These are phyloP conservation scores for Stigmatopora argus DNA, from an alignment of 2,113 vertebrate genomes.

Conservation along the genomic window DNA sequence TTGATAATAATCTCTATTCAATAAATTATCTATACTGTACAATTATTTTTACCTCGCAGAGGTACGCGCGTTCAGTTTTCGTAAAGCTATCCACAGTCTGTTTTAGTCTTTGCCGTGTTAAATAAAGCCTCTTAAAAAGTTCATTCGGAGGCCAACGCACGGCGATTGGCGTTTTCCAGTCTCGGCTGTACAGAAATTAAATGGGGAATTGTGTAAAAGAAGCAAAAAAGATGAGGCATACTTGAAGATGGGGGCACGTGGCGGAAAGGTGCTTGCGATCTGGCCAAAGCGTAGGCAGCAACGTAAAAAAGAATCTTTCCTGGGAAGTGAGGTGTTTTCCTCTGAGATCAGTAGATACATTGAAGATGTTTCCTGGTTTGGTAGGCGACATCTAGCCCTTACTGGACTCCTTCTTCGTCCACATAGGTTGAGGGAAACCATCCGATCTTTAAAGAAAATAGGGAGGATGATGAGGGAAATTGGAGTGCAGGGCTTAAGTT, in stretches of 20 bases:
- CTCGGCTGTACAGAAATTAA: slow-evolving; percentile 50
- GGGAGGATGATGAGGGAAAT: background rate
- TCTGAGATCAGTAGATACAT: slow-evolving; percentile 55
- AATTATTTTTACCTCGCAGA: slow-evolving; percentile 61
- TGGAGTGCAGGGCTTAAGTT: background rate
- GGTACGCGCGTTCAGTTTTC: slow-evolving; percentile 44
- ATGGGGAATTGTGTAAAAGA: slow-evolving; percentile 39
- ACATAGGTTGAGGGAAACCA: slow-evolving; percentile 98
- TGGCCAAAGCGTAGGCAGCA: slow-evolving; percentile 59
- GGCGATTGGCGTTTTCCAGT: slow-evolving; percentile 25
- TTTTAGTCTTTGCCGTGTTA: slow-evolving; percentile 27
- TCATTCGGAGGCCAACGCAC: slow-evolving; percentile 30
- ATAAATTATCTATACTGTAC: slow-evolving; percentile 81
- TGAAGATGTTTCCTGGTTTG: slow-evolving; percentile 44
- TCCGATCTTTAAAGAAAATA: slow-evolving; percentile 75
- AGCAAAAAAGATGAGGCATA: slow-evolving; percentile 66
- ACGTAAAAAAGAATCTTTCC: slow-evolving; percentile 31
- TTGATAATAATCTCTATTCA: slow-evolving; percentile 74
- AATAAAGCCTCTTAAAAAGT: slow-evolving; percentile 30
- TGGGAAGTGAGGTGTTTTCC: slow-evolving; percentile 49
- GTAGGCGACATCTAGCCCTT: slow-evolving; percentile 13
- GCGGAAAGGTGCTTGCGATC: slow-evolving; percentile 20
- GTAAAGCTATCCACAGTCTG: slow-evolving; percentile 49
- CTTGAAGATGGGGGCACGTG: slow-evolving; percentile 59
- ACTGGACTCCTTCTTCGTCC: slow-evolving; percentile 90